Conservation (phyloP, 1,140 invertebrate genomes). For the Camponotus floridanus region DNA sequence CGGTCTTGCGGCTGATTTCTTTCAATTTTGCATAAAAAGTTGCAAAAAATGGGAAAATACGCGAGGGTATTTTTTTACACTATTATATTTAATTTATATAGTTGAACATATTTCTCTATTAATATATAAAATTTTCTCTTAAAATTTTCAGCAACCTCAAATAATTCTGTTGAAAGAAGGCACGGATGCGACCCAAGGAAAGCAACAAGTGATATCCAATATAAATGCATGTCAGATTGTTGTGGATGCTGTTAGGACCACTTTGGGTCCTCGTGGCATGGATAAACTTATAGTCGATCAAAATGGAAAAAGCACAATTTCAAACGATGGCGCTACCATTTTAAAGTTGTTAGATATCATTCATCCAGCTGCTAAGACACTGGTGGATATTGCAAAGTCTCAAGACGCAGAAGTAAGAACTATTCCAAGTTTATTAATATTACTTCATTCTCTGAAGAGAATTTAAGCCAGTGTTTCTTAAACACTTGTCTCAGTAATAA, state of each 20-base stretch:
- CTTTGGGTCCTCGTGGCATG: slow-evolving; percentile 99
- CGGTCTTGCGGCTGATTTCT: background rate
- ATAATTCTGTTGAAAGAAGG: slow-evolving; percentile 99
- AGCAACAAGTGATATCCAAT: slow-evolving; percentile 98
- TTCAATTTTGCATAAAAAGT: slow-evolving; percentile 38
- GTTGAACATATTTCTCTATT: slow-evolving; percentile 13
- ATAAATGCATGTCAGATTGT: slow-evolving; percentile 99
- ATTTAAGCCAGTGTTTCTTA: background rate
- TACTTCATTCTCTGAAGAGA: slow-evolving; percentile 13
- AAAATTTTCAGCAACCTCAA: slow-evolving; percentile 95
- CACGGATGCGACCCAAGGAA: slow-evolving; percentile 98
- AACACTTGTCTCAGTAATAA: background rate
- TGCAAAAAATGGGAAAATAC: slow-evolving; percentile 70
- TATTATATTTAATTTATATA: background rate
- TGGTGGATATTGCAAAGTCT: slow-evolving; percentile 99
- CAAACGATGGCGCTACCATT: slow-evolving; percentile 99
- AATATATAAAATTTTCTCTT: slow-evolving; percentile 15
- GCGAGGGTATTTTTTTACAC: slow-evolving; percentile 64
- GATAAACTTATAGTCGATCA: slow-evolving; percentile 99
- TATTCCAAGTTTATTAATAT: background rate
- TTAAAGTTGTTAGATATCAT: slow-evolving; percentile 98
- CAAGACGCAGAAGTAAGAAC: slow-evolving; percentile 98
- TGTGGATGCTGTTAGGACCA: slow-evolving; percentile 98
- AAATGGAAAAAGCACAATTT: slow-evolving; percentile 97
- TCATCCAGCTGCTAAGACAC: slow-evolving; percentile 98